A percentile compares a stretch with the other conserved stretches of the same genome.
phyloP scores from a whole-genome alignment of 2,113 vertebrate species.

The Scopus umbretta region DNA sequence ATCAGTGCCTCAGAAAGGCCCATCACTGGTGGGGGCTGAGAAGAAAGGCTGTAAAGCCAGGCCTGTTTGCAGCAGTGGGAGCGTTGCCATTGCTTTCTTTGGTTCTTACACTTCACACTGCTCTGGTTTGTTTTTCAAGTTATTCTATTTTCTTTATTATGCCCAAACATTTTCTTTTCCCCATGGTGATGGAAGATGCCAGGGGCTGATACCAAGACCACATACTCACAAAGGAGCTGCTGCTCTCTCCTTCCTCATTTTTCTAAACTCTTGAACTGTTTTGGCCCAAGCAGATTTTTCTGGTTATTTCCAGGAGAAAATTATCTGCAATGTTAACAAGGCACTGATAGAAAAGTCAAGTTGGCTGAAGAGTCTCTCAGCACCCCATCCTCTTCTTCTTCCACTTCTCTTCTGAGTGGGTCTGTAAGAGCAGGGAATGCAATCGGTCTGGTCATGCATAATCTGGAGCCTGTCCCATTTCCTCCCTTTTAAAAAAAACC shows the following conservation, averaged over 20 bases:
- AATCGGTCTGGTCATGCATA: background rate
- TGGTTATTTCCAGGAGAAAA: background rate
- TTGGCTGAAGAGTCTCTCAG: background rate
- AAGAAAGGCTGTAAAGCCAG: background rate
- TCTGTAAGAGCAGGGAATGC: background rate
- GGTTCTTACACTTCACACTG: constrained; percentile 10
- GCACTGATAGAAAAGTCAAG: background rate
- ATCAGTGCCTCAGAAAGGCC: background rate
- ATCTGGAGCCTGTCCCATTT: background rate
- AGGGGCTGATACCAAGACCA: background rate
- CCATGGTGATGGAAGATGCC: background rate
- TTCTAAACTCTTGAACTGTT: background rate
- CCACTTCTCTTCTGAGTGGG: background rate
- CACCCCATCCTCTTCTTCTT: background rate
- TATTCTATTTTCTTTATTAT: background rate
- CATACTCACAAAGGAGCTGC: background rate
- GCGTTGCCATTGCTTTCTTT: background rate
- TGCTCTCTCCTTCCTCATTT: background rate
- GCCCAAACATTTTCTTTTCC: constrained; percentile 30
- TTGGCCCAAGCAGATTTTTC: background rate
- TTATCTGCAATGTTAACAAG: background rate
- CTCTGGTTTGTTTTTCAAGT: constrained; percentile 19
- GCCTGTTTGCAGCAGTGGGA: background rate
- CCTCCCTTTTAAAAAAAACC: background rate
- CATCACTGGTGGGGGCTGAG: background rate